Evolutionary conservation across 2,113 vertebrate genomes (phyloP), one percentile per base, ranked within the genome.

Genomic region (Baryphthengus martii): DNA sequence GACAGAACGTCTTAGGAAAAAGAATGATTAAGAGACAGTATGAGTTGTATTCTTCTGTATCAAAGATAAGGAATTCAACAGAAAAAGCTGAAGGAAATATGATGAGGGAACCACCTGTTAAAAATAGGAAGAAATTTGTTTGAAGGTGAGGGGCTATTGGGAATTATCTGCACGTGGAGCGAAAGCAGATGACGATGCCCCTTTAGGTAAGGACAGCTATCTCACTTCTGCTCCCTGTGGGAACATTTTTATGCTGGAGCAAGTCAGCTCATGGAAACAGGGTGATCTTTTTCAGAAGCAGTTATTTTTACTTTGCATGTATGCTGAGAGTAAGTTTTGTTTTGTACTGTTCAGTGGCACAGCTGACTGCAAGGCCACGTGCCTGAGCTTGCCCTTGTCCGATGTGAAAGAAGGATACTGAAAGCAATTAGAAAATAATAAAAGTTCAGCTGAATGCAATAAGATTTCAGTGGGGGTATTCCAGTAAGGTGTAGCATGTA

Each of bases 151-250:
- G 8, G 33, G 11, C 33, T 3, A 0, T 1, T 81, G 59, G 66
- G 42, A 81, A 13, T 29, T 53, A 33, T 28, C 25, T 70, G 35
- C 85, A 52, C n/a, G n/a, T 56, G 31, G 40, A 49, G 33, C 31
- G 40, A 56, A 70, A 70, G 86, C 45, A 37, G 33, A 14, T 42
- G 29, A 13, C 40, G 31, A 35, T 35, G 16, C 16, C 14, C 10
- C 13, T 42, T 49, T 10, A 70, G 56, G 39, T 26, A 17, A 50
- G 62, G 71, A 35, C 9, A 29, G 47, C 10, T 31, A 28, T 50
- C 5, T 4, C 1, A 0, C 45, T 25, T 66, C 14, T 66, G 1
- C 3, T 52, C 42, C 3, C 0, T 1, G 0, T 8, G 16, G 29
- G 16, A 80, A 8, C 9, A 4, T 10, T 61, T 56, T 61, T 65